Percentiles rank a stretch among this genome's conserved stretches.
Evolutionary conservation across 2,797 vertebrate genomes (phyloP).

Genomic region (Clarias fuscus): DNA sequence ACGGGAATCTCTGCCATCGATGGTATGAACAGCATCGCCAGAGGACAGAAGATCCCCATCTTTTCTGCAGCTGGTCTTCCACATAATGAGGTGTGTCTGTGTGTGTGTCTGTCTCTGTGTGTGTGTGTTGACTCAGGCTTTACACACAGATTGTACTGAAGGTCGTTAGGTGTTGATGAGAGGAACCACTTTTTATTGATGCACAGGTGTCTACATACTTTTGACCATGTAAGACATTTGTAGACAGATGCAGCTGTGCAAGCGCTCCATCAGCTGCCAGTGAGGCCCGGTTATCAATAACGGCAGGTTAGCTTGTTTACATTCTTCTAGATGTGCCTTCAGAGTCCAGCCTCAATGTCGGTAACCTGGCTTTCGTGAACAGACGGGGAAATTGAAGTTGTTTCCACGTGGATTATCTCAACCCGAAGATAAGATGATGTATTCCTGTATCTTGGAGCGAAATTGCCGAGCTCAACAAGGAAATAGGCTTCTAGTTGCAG

Average conservation of each 20-base stretch:
- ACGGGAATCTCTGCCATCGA: constrained; percentile 97
- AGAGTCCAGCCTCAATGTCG: not conserved
- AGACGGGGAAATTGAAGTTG: not conserved
- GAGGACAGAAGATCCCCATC: constrained; percentile 97
- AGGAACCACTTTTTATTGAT: too few species aligned
- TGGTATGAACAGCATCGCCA: constrained; percentile 97
- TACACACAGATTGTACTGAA: not conserved
- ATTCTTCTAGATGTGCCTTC: not conserved
- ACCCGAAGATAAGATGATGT: constrained; percentile 18
- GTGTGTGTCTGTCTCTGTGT: too few species aligned
- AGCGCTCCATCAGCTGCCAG: too few species aligned
- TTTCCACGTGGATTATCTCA: constrained; percentile 7
- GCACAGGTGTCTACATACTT: too few species aligned
- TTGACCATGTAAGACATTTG: too few species aligned
- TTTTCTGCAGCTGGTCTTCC: constrained; percentile 96
- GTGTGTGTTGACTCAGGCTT: not conserved
- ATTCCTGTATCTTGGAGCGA: constrained; percentile 8
- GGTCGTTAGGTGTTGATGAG: not conserved
- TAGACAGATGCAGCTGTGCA: too few species aligned
- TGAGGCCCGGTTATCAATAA: not conserved
- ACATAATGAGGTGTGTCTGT: constrained; percentile 83
- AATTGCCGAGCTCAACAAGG: constrained; percentile 32
- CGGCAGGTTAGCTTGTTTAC: not conserved
- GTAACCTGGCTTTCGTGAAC: not conserved
- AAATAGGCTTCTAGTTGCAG: constrained; percentile 33